Base-by-base conservation (phyloP, 2,888 invertebrate genomes). In the Cephonodes hylas region DNA sequence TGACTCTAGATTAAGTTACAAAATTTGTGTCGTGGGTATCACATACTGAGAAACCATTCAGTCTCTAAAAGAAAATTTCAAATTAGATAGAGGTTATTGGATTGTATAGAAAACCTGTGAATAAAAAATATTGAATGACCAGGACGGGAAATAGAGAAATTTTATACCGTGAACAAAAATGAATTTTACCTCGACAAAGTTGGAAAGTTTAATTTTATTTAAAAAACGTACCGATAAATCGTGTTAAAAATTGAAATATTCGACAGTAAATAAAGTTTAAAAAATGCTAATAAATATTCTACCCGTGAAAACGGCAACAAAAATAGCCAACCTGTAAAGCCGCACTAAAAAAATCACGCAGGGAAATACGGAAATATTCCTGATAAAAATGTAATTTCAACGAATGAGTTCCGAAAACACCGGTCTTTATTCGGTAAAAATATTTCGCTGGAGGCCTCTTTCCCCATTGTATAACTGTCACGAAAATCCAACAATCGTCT, bases 401-500 rank as follows among this genome's bases (percentile, higher is more conserved):
- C 78, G 70, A 74, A 75, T 77, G 72, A 69, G 71, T 73, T 79
- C 74, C 76, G 74, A 81, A 83, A 84, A 81, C 83, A 84, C 75
- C 72, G 78, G 78, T 78, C 77, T 84, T 84, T 84, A 84, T 84
- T 81, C 77, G 72, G 68, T 64, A 73, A 84, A 84, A 86, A 87
- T 86, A 85, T 88, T 88, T 84, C 75, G 81, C 83, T 79, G 71
- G 74, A 65, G 81, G 83, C 79, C 76, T 79, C 77, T 77, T 74
- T 79, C 78, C 79, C 84, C 88, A 88, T 89, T 89, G 87, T 89
- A 80, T 79, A 75, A 83, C 80, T 87, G 89, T 86, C 89, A 88
- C 84, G 83, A 79, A 63, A 83, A 85, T 86, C 86, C 83, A 80
- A 88, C 89, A 86, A 87, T 87, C 87, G 88, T 89, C 89, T 87